These are phyloP conservation scores for Athene cunicularia DNA, from an alignment of 2,113 vertebrate genomes.

Conservation along the genomic window DNA sequence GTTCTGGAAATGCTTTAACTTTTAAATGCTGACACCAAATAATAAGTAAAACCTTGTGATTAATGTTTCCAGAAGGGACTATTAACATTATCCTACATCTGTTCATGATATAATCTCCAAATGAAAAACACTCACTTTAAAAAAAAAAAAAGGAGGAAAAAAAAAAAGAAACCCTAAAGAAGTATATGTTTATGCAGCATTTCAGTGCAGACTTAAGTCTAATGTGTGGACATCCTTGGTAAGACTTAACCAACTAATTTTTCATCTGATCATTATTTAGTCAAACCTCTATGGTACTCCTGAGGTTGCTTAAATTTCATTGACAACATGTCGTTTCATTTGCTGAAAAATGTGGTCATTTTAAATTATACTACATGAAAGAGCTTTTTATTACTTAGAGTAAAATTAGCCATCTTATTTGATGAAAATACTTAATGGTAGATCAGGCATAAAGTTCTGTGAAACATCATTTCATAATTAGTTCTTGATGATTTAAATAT, in stretches of 20 bases:
- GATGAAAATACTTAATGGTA: conserved; percentile 24
- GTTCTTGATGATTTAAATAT: conserved; percentile 46
- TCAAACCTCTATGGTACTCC: conserved; percentile 71
- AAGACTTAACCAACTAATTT: conserved; percentile 70
- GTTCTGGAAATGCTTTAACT: conserved; percentile 80
- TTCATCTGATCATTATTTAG: conserved; percentile 76
- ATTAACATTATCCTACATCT: conserved; percentile 83
- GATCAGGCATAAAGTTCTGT: neutral
- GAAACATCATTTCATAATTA: conserved; percentile 5
- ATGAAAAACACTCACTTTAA: conserved; percentile 74
- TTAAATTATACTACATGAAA: conserved; percentile 25
- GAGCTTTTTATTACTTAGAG: conserved; percentile 33
- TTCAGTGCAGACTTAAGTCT: conserved; percentile 65
- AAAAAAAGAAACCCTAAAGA: conserved; percentile 7
- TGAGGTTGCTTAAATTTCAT: conserved; percentile 74
- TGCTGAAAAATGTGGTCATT: conserved; percentile 69
- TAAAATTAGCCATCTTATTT: conserved; percentile 43
- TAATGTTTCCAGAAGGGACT: conserved; percentile 82
- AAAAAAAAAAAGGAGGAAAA: conserved; percentile 12
- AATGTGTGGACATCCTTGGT: conserved; percentile 74
- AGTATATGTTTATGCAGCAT: conserved; percentile 65
- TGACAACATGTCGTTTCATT: conserved; percentile 70
- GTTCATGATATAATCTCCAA: conserved; percentile 81
- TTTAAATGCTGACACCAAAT: conserved; percentile 81
- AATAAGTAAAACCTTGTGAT: conserved; percentile 78